Percentiles rank a stretch among this genome's conserved stretches.
These are phyloP conservation scores for Heliconius eleuchia DNA, from an alignment of 1,140 invertebrate species.

Conservation along the genomic window DNA sequence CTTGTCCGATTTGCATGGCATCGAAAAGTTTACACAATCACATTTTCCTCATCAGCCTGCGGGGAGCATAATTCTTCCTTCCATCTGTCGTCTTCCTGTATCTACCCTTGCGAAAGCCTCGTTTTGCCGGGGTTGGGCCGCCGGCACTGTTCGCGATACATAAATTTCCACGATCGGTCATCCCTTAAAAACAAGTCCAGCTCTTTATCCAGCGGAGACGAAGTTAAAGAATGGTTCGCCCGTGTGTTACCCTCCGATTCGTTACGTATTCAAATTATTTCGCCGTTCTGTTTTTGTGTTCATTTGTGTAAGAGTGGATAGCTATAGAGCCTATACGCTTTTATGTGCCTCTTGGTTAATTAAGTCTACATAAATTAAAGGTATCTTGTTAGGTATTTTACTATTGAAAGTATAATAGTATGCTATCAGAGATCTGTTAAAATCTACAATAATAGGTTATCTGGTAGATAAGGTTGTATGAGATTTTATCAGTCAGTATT, in stretches of 20 bases:
- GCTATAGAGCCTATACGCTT: slow-evolving; percentile 59
- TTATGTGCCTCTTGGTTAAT: slow-evolving; percentile 65
- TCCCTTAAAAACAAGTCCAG: slow-evolving; percentile 81
- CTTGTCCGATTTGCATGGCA: slow-evolving; percentile 79
- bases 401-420: background rate
- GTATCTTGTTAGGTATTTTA: slow-evolving; percentile 19
- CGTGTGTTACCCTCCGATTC: slow-evolving; percentile 76
- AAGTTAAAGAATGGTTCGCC: slow-evolving; percentile 76
- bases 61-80: slow-evolving; percentile 77
- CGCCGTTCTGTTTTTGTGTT: slow-evolving; percentile 73
- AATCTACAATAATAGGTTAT: too few species aligned
- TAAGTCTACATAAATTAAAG: slow-evolving; percentile 43
- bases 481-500: too few species aligned
- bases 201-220: slow-evolving; percentile 77
- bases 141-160: slow-evolving; percentile 76
- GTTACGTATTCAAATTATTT: slow-evolving; percentile 81
- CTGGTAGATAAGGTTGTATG: too few species aligned
- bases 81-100: slow-evolving; percentile 77
- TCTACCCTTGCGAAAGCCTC: slow-evolving; percentile 68
- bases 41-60: slow-evolving; percentile 81
- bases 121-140: slow-evolving; percentile 71
- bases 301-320: slow-evolving; percentile 63
- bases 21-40: slow-evolving; percentile 81
- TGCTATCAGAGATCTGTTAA: too few species aligned
- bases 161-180: slow-evolving; percentile 80